These are phyloP conservation scores for Zalophus californianus DNA, from an alignment of 2,797 vertebrate species.

Conservation along the genomic window DNA sequence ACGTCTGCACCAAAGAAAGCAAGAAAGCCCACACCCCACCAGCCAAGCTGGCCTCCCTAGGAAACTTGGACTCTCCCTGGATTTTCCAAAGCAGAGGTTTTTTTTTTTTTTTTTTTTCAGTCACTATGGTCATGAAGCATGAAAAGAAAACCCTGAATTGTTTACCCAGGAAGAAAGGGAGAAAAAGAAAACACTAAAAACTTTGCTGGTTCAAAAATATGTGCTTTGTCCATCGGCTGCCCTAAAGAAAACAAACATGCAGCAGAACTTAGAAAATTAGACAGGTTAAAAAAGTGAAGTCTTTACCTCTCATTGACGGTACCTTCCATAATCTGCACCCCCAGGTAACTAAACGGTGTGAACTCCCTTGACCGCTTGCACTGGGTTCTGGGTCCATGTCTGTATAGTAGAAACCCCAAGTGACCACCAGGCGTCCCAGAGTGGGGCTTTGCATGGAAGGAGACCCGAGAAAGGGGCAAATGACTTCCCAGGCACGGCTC, in stretches of 20 bases:
- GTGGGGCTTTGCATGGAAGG: not conserved
- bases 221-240: not conserved
- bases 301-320: not conserved
- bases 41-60: not conserved
- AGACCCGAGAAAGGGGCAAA: not conserved
- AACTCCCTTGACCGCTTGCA: not conserved
- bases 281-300: not conserved
- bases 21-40: not conserved
- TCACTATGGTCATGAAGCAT: constrained; percentile 2
- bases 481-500: not conserved
- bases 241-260: not conserved
- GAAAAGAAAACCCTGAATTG: constrained; percentile 56
- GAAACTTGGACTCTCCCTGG: not conserved
- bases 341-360: not conserved
- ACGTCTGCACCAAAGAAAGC: accelerated
- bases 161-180: constrained; percentile 56
- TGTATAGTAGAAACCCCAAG: not conserved
- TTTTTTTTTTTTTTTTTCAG: not conserved
- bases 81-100: not conserved
- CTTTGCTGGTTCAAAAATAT: not conserved
- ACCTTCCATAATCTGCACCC: not conserved
- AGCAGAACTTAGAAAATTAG: not conserved
- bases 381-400: not conserved
- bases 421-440: not conserved
- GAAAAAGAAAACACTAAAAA: constrained; percentile 24